Percentiles rank a stretch among this genome's conserved stretches.
phyloP scores from a whole-genome alignment of 1,140 invertebrate genomes.

The Euschistus heros region DNA sequence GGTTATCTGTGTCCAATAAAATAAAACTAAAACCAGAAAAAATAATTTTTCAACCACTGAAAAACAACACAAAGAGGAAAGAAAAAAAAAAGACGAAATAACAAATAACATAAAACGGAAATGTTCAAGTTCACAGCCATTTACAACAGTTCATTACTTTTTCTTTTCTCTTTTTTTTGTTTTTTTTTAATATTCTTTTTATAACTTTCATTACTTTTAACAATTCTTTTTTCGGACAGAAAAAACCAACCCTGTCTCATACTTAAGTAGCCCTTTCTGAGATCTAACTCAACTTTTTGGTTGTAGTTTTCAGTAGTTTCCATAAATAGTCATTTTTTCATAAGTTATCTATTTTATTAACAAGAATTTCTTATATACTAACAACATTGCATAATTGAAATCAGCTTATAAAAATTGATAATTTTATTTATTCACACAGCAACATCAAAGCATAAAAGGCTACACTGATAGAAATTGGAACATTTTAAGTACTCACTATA shows the following conservation, averaged over 20 bases:
- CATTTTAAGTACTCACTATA: too few species aligned
- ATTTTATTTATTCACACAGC: too few species aligned
- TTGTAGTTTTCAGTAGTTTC: background rate
- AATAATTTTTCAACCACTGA: too few species aligned
- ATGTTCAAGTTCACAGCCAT: constrained; percentile 16
- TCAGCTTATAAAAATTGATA: too few species aligned
- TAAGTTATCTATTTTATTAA: background rate
- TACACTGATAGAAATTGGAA: too few species aligned
- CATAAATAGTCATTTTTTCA: background rate
- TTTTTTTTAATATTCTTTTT: background rate
- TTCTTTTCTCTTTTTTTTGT: background rate
- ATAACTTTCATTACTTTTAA: background rate
- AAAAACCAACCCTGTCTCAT: constrained; percentile 2
- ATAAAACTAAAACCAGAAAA: too few species aligned
- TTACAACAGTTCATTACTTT: constrained; percentile 8
- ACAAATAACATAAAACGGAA: constrained; percentile 10
- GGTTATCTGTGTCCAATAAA: too few species aligned
- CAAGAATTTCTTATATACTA: too few species aligned
- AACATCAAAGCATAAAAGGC: too few species aligned
- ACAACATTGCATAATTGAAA: too few species aligned
- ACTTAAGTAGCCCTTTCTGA: constrained; percentile 11
- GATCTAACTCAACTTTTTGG: constrained; percentile 1
- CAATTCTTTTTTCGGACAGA: background rate
- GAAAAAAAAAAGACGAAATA: too few species aligned
- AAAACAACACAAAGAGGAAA: too few species aligned